Percentiles rank a stretch among this genome's conserved stretches.
These are phyloP conservation scores for Suncus etruscus DNA, from an alignment of 2,113 vertebrate species.

Conservation along the genomic window DNA sequence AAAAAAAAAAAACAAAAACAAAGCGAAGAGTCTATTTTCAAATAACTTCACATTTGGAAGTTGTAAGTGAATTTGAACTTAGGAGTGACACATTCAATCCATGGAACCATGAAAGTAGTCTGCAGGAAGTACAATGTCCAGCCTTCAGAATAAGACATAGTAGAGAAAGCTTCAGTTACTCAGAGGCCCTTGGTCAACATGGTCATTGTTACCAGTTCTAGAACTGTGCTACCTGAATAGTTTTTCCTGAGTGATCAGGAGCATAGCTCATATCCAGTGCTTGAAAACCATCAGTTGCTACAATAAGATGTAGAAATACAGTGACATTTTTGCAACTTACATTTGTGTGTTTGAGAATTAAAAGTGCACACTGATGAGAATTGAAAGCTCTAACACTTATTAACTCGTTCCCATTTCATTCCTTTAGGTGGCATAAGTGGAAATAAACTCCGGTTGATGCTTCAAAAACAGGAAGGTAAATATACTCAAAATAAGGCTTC, in stretches of 20 bases:
- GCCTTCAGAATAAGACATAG: background rate
- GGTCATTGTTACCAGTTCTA: background rate
- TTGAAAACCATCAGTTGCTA: fast-evolving
- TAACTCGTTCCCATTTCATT: conserved; percentile 62
- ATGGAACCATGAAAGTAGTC: background rate
- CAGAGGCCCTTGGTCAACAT: background rate
- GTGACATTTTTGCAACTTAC: background rate
- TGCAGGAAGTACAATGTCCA: background rate
- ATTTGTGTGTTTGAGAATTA: conserved; percentile 15
- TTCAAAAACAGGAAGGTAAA: conserved; percentile 91
- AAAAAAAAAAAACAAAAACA: no score
- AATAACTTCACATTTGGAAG: background rate
- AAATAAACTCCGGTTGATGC: conserved; percentile 90
- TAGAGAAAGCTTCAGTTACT: background rate
- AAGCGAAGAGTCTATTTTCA: background rate
- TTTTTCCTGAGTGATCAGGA: background rate
- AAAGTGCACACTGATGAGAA: background rate
- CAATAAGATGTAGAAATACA: fast-evolving
- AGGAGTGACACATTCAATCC: background rate
- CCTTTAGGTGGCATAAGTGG: conserved; percentile 88
- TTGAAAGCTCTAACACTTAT: background rate
- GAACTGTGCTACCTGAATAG: background rate
- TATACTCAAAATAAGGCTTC: background rate
- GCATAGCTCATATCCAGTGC: background rate
- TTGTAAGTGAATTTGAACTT: background rate